Evolutionary conservation across 2,888 invertebrate genomes (phyloP).

Genomic region (Cantharis rufa): DNA sequence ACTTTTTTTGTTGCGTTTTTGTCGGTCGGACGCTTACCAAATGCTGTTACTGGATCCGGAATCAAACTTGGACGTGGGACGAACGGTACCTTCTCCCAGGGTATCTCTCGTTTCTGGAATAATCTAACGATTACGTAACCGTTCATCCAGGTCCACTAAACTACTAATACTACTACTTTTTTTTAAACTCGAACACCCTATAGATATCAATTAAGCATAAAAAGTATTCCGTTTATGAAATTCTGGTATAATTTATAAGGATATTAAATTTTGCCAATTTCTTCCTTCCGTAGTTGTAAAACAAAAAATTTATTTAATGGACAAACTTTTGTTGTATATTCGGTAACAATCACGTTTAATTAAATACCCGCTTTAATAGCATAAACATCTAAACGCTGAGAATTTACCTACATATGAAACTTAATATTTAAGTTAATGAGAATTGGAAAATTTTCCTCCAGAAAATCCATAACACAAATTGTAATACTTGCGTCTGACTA

Average conservation of each 20-base stretch:
- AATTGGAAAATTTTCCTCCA: background rate
- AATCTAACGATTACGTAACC: conserved; percentile 40
- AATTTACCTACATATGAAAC: background rate
- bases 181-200: background rate
- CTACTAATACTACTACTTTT: conserved; percentile 8
- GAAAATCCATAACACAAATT: background rate
- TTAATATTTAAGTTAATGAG: background rate
- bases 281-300: background rate
- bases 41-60: conserved; percentile 83
- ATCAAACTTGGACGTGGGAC: conserved; percentile 85
- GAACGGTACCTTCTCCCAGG: conserved; percentile 88
- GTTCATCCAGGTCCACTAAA: conserved; percentile 46
- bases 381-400: background rate
- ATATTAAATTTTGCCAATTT: background rate
- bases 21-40: conserved; percentile 64
- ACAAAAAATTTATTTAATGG: background rate
- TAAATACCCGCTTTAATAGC: background rate
- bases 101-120: conserved; percentile 78
- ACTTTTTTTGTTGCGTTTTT: conserved; percentile 39
- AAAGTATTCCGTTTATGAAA: background rate
- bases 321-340: background rate
- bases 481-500: conserved; percentile 4
- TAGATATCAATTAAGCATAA: background rate
- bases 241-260: background rate
- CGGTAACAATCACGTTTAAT: background rate